Conservation (phyloP, 2,888 invertebrate species). For the Sussaba pulchella region DNA sequence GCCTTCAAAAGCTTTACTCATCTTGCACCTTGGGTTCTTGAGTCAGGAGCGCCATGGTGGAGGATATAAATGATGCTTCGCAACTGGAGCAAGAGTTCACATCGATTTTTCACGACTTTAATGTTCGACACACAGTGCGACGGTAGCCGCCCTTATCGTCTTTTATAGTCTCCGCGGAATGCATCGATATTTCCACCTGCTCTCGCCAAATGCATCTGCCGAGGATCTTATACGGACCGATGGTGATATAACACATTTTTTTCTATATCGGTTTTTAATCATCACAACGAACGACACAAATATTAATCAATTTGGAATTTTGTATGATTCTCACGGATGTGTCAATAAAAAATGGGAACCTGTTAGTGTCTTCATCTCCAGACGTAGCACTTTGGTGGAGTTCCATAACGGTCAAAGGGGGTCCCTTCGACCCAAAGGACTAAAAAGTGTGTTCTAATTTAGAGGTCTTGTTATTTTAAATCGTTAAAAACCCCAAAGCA, state of each 20-base stretch:
- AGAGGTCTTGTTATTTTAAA: no score
- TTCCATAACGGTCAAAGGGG: no score
- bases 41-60: constrained; percentile 29
- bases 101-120: constrained; percentile 67
- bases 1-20: constrained; percentile 24
- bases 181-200: background rate
- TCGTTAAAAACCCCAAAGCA: no score
- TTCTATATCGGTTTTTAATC: background rate
- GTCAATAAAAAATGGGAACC: no score
- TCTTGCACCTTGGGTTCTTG: constrained; percentile 9
- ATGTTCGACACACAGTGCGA: constrained; percentile 40
- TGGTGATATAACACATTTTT: background rate
- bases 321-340: background rate
- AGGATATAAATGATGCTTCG: constrained; percentile 63
- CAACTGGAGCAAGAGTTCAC: constrained; percentile 64
- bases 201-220: background rate
- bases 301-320: background rate
- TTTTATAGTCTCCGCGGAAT: background rate
- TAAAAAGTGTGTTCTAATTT: no score
- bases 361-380: no score
- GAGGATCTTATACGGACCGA: background rate
- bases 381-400: no score
- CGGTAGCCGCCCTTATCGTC: background rate
- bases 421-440: no score
- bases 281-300: background rate